Evolutionary conservation across 2,113 vertebrate species (phyloP).

Genomic region (Entosphenus tridentatus): DNA sequence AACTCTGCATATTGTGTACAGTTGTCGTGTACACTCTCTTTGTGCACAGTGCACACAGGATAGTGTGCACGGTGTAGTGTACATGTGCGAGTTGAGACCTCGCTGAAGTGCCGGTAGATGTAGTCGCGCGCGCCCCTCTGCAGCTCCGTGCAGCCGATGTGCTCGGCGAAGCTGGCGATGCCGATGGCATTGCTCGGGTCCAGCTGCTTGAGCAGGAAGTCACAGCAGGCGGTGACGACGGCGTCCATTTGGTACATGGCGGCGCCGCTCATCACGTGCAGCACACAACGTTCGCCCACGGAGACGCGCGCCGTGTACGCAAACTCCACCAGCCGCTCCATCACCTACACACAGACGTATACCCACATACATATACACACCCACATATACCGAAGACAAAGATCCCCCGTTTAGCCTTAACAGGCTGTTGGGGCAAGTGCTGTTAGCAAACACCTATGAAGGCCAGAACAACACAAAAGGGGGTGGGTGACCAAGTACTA

Average conservation of each 20-base stretch:
- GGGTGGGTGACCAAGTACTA: too few relatives aligned
- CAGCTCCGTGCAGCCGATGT: slow-evolving; percentile 57
- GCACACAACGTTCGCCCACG: slow-evolving; percentile 69
- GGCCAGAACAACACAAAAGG: too few relatives aligned
- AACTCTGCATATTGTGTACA: too few relatives aligned
- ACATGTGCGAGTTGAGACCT: slow-evolving; percentile 24
- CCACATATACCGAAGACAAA: too few relatives aligned
- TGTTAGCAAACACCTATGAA: too few relatives aligned
- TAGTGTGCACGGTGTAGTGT: too few relatives aligned
- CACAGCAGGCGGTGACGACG: slow-evolving; percentile 64
- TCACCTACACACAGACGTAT: slow-evolving; percentile 20
- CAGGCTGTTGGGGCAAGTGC: too few relatives aligned
- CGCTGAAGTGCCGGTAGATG: slow-evolving; percentile 78
- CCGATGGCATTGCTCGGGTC: slow-evolving; percentile 91
- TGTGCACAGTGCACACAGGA: too few relatives aligned
- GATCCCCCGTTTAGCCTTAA: too few relatives aligned
- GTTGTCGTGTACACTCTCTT: too few relatives aligned
- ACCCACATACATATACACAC: too few relatives aligned
- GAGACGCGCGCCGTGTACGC: slow-evolving; percentile 80
- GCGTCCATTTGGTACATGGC: slow-evolving; percentile 96
- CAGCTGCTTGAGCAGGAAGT: slow-evolving; percentile 65
- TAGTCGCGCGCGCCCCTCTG: slow-evolving; percentile 66
- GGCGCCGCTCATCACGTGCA: slow-evolving; percentile 70
- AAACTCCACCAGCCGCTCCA: slow-evolving; percentile 66
- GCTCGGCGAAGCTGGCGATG: slow-evolving; percentile 73